Conservation (phyloP, 2,113 vertebrate genomes). For the Salvator merianae region DNA sequence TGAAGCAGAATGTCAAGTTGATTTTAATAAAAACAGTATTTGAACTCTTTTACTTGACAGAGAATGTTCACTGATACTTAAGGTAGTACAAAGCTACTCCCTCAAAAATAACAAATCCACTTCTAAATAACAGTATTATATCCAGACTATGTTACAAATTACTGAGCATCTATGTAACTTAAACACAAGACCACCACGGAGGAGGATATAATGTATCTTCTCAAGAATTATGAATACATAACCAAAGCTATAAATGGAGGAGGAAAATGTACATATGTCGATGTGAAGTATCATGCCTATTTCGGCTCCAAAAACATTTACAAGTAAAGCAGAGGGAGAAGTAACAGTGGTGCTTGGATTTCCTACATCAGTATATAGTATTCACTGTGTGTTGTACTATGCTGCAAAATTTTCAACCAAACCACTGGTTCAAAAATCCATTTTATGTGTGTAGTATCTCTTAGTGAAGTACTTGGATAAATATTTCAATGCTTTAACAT, state of each 20-base stretch:
- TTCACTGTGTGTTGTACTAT: constrained; percentile 66
- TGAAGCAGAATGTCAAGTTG: neutral
- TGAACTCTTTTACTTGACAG: neutral
- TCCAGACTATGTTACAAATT: constrained; percentile 50
- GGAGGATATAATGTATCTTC: constrained; percentile 60
- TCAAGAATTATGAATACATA: constrained; percentile 56
- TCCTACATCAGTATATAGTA: constrained; percentile 63
- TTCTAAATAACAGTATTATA: constrained; percentile 45
- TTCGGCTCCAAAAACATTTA: constrained; percentile 57
- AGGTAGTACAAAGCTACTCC: neutral
- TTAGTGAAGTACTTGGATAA: constrained; percentile 61
- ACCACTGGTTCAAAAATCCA: constrained; percentile 56
- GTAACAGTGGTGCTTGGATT: constrained; percentile 57
- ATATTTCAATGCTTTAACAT: constrained; percentile 61
- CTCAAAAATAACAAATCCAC: neutral
- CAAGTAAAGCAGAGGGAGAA: constrained; percentile 37
- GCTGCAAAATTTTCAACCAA: constrained; percentile 54
- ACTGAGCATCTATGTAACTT: constrained; percentile 56
- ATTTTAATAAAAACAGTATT: neutral
- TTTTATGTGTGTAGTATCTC: constrained; percentile 59
- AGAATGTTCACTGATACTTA: neutral
- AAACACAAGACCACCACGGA: constrained; percentile 40
- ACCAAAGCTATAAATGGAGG: constrained; percentile 65
- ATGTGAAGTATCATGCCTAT: constrained; percentile 56
- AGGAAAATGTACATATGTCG: constrained; percentile 42